Percentiles rank a stretch among this genome's conserved stretches.
Evolutionary conservation across 2,888 invertebrate species (phyloP).

Genomic region (Ectropis crepuscularia): DNA sequence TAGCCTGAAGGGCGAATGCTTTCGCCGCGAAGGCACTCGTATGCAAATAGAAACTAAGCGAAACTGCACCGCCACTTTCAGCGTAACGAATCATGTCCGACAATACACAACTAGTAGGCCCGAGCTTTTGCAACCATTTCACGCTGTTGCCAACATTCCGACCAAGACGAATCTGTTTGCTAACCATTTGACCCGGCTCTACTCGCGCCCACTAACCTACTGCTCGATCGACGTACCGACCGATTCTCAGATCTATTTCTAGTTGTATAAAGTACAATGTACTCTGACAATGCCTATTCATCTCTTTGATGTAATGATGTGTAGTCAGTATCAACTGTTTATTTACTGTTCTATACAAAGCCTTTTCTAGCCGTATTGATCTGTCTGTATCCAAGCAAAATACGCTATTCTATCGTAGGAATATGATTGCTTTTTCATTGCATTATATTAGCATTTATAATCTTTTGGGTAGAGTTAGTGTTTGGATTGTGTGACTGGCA

Average conservation of each 20-base stretch:
- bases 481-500: constrained; percentile 68
- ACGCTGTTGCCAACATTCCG: constrained; percentile 63
- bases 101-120: constrained; percentile 53
- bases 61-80: constrained; percentile 56
- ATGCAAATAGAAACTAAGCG: constrained; percentile 40
- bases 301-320: constrained; percentile 79
- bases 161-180: constrained; percentile 78
- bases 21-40: constrained; percentile 25
- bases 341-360: constrained; percentile 69
- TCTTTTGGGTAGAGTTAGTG: constrained; percentile 36
- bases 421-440: constrained; percentile 46
- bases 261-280: constrained; percentile 64
- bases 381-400: constrained; percentile 43
- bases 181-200: constrained; percentile 78
- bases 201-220: constrained; percentile 79
- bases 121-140: constrained; percentile 71
- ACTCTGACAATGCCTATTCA: constrained; percentile 65
- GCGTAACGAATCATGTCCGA: constrained; percentile 59
- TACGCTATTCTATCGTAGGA: constrained; percentile 44
- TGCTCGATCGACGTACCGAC: constrained; percentile 58
- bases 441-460: constrained; percentile 40
- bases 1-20: constrained; percentile 1
- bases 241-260: constrained; percentile 63
- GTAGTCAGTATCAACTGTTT: constrained; percentile 82
- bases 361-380: constrained; percentile 53